phyloP scores from a whole-genome alignment of 2,113 vertebrate species.

The Daphoenositta chrysoptera region DNA sequence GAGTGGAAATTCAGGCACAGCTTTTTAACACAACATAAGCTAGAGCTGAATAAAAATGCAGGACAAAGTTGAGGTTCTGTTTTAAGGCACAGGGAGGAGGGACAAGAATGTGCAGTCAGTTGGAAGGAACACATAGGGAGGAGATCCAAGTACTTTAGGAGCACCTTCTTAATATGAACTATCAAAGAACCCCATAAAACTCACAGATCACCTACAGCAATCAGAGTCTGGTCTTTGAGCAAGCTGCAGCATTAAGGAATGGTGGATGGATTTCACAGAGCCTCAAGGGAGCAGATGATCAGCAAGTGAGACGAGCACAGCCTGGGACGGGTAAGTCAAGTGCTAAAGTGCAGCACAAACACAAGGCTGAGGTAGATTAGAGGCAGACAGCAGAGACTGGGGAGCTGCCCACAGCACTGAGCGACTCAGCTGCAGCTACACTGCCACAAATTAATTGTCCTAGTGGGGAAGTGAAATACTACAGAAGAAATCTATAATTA shows the following conservation, averaged over 20 bases:
- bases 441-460: neutral
- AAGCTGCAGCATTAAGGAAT: neutral
- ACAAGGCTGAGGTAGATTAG: neutral
- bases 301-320: neutral
- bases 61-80: neutral
- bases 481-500: neutral
- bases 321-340: fast-evolving
- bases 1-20: neutral
- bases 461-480: neutral
- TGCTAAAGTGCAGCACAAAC: neutral
- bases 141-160: neutral
- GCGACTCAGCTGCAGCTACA: neutral
- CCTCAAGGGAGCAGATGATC: neutral
- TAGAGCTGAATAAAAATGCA: neutral
- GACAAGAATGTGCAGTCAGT: fast-evolving
- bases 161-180: neutral
- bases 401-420: neutral
- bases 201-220: neutral
- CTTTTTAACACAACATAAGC: neutral
- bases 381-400: neutral
- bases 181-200: neutral
- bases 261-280: fast-evolving
- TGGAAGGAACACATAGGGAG: neutral
- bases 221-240: fast-evolving
- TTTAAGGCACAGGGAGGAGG: neutral